A percentile compares a stretch with the other conserved stretches of the same genome.
Conservation (phyloP, 1,140 invertebrate species). For the Lordiphosa collinella region DNA sequence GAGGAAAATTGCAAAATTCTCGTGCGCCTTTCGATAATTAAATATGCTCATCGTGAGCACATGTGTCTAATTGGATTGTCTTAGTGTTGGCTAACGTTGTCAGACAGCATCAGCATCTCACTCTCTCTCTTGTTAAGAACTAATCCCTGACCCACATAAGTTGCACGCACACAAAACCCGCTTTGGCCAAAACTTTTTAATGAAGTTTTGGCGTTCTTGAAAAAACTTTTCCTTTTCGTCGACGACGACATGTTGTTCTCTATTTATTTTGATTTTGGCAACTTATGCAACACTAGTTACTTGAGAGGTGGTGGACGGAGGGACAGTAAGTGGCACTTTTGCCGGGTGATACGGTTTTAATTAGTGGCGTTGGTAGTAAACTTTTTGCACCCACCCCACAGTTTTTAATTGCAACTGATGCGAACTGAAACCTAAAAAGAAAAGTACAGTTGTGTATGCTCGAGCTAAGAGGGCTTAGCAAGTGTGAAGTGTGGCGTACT, state of each 20-base stretch:
- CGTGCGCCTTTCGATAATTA: constrained; percentile 57
- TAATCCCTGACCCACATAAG: constrained; percentile 53
- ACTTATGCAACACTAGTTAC: constrained; percentile 26
- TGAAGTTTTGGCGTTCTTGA: constrained; percentile 69
- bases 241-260: constrained; percentile 50
- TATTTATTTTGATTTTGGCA: constrained; percentile 69
- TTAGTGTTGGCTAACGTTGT: constrained; percentile 55
- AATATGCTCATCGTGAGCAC: constrained; percentile 48
- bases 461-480: constrained; percentile 42
- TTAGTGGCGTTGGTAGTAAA: constrained; percentile 56
- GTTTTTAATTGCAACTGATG: constrained; percentile 58
- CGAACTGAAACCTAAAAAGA: constrained; percentile 16
- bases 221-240: constrained; percentile 41
- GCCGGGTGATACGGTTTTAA: constrained; percentile 67
- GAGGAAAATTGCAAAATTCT: constrained; percentile 67
- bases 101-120: constrained; percentile 24
- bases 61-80: constrained; percentile 70
- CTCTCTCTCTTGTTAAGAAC: not conserved
- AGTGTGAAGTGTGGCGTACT: constrained; percentile 14
- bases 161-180: constrained; percentile 36
- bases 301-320: constrained; percentile 1
- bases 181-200: constrained; percentile 66
- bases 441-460: constrained; percentile 17
- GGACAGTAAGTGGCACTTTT: constrained; percentile 53
- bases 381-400: constrained; percentile 32